Percentiles rank a stretch among this genome's conserved stretches.
phyloP scores from a whole-genome alignment of 2,888 invertebrate genomes.

The Nymphalis urticae region DNA sequence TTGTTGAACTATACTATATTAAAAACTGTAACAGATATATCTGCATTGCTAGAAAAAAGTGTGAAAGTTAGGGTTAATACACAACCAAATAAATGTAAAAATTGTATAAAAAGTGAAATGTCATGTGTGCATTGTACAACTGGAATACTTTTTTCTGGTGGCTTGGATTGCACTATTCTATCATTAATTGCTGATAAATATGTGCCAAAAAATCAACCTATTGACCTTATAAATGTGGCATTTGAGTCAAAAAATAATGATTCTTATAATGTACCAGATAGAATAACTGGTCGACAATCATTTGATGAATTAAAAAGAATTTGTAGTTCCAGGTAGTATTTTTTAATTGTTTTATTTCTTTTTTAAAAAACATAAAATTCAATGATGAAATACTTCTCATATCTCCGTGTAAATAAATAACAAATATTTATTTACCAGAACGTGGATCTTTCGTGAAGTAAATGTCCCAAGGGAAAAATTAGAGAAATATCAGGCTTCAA shows the following conservation, averaged over 20 bases:
- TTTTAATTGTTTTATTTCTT: neutral
- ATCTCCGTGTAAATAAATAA: neutral
- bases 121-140: slow-evolving; percentile 84
- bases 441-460: slow-evolving; percentile 92
- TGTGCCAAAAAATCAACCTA: slow-evolving; percentile 83
- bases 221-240: slow-evolving; percentile 97
- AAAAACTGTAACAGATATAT: slow-evolving; percentile 70
- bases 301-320: slow-evolving; percentile 84
- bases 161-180: slow-evolving; percentile 96
- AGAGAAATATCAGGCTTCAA: slow-evolving; percentile 73
- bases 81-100: slow-evolving; percentile 83
- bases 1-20: slow-evolving; percentile 59
- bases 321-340: slow-evolving; percentile 82
- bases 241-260: slow-evolving; percentile 83
- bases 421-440: slow-evolving; percentile 62
- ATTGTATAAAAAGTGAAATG: slow-evolving; percentile 69
- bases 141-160: slow-evolving; percentile 96
- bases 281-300: slow-evolving; percentile 88
- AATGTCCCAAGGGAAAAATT: slow-evolving; percentile 87
- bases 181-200: slow-evolving; percentile 89
- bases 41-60: slow-evolving; percentile 80
- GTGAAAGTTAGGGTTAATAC: slow-evolving; percentile 81
- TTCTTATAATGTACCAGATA: slow-evolving; percentile 90
- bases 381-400: neutral
- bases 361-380: neutral